These are phyloP conservation scores for Scarus forsteni DNA, from an alignment of 2,797 vertebrate genomes.

Conservation along the genomic window DNA sequence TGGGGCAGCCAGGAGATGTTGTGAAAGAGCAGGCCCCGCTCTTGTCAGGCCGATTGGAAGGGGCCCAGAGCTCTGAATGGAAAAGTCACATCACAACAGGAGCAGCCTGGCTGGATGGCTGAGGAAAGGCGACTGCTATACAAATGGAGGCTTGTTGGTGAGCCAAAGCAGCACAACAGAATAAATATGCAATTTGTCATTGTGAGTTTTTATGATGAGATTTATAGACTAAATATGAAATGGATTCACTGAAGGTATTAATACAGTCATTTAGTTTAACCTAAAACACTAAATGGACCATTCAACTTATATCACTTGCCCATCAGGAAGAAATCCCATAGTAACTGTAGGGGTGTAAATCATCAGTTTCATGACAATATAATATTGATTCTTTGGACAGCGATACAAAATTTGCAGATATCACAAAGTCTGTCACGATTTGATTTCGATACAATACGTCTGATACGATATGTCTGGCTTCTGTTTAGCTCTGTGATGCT, in stretches of 20 bases:
- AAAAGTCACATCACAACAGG: slow-evolving; percentile 69
- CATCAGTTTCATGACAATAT: too few relatives aligned
- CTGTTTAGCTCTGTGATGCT: too few relatives aligned
- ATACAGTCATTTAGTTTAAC: too few relatives aligned
- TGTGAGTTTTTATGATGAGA: slow-evolving; percentile 7
- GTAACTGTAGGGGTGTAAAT: too few relatives aligned
- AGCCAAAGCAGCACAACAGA: slow-evolving; percentile 16
- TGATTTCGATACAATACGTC: too few relatives aligned
- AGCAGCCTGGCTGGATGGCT: slow-evolving; percentile 37
- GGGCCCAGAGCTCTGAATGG: slow-evolving; percentile 50
- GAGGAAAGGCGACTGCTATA: neutral
- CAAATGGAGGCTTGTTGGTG: slow-evolving; percentile 45
- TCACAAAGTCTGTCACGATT: too few relatives aligned
- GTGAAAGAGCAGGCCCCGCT: slow-evolving; percentile 45
- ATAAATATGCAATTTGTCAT: slow-evolving; percentile 25
- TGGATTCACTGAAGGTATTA: neutral
- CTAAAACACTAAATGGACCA: too few relatives aligned
- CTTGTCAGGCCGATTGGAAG: slow-evolving; percentile 49
- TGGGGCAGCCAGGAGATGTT: slow-evolving; percentile 43
- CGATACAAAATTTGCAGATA: too few relatives aligned
- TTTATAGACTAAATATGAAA: neutral
- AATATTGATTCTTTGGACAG: too few relatives aligned
- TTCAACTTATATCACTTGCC: too few relatives aligned
- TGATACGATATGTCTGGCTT: too few relatives aligned
- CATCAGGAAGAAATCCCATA: too few relatives aligned